Base-by-base conservation (phyloP, 2,888 invertebrate genomes). In the Papilio gigon region DNA sequence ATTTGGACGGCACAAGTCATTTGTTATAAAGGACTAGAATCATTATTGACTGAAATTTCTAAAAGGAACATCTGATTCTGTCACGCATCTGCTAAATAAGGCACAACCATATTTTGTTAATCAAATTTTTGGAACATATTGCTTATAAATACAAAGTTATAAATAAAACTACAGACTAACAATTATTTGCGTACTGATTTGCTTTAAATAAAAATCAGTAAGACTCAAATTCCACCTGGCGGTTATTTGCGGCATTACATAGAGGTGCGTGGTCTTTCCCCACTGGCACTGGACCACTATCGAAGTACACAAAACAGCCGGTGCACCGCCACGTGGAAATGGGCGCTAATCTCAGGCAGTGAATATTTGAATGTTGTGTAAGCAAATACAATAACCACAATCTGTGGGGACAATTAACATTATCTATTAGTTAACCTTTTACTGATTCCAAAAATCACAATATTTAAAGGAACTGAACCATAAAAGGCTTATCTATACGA, bases 1-100 rank as follows among this genome's bases (percentile, higher is more conserved):
- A 87, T 89, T 90, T 90, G 91, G 91, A 92, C 91, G 91, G 91
- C 90, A 88, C 85, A 80, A 81, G 86, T 88, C 84, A 76, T 84
- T 81, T 84, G 76, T 75, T 73, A 82, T 79, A 82, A 84, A 89
- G 80, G 91, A 90, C 90, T 91, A 90, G 90, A 88, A 78, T 80
- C 81, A 78, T 80, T 75, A 80, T 77, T 78, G 78, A 82, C 74
- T 80, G 75, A 73, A 72, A 70, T 81, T 74, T 82, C 75, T 37
- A 59, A 82, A 84, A 89, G 87, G 87, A 90, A 88, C 88, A 81
- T 79, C 78, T 82, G 72, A 77, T 79, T 70, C 75, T 68, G 68
- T 68, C 77, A 79, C 73, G 73, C 77, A 78, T 81, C 74, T 75
- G 77, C 78, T 75, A 84, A 84, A 84, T 89, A 90, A 90, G 90